Evolutionary conservation across 2,797 vertebrate species (phyloP).

Genomic region (Pipistrellus nathusii): DNA sequence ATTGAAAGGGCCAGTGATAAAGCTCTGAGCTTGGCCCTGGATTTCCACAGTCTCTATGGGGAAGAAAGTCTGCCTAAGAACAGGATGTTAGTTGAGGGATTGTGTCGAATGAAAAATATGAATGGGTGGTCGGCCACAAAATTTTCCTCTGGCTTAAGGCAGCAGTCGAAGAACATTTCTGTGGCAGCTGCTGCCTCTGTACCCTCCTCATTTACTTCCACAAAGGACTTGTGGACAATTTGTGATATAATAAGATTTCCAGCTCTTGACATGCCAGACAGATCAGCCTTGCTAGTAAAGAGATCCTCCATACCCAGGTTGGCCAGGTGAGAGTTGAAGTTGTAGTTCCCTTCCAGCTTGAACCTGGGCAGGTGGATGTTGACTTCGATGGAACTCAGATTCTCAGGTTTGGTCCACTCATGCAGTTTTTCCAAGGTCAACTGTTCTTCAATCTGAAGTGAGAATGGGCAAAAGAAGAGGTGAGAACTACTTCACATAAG

Average conservation of each 20-base stretch:
- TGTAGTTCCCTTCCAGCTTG: slow-evolving; percentile 93
- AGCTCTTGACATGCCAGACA: slow-evolving; percentile 93
- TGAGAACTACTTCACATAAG: neutral
- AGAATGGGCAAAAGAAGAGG: slow-evolving; percentile 31
- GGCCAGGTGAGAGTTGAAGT: slow-evolving; percentile 88
- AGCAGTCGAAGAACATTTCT: too few species aligned
- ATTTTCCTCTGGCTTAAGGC: slow-evolving; percentile 85
- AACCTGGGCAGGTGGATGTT: slow-evolving; percentile 93
- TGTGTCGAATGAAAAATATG: slow-evolving; percentile 95
- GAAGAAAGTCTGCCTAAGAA: slow-evolving; percentile 93
- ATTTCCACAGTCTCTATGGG: slow-evolving; percentile 84
- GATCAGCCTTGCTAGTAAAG: slow-evolving; percentile 91
- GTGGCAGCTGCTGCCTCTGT: slow-evolving; percentile 96
- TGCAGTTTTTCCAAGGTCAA: slow-evolving; percentile 91
- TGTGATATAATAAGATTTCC: slow-evolving; percentile 92
- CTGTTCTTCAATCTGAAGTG: slow-evolving; percentile 91
- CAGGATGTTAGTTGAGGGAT: slow-evolving; percentile 90
- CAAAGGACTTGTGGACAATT: slow-evolving; percentile 94
- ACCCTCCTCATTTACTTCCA: slow-evolving; percentile 97
- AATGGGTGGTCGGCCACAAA: slow-evolving; percentile 95
- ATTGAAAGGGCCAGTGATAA: neutral
- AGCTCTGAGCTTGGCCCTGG: neutral
- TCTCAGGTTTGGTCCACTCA: slow-evolving; percentile 91
- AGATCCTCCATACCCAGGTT: slow-evolving; percentile 91
- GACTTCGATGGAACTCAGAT: slow-evolving; percentile 88